Evolutionary conservation across 2,797 vertebrate species (phyloP).

Genomic region (Neosilurus hyrtlii): DNA sequence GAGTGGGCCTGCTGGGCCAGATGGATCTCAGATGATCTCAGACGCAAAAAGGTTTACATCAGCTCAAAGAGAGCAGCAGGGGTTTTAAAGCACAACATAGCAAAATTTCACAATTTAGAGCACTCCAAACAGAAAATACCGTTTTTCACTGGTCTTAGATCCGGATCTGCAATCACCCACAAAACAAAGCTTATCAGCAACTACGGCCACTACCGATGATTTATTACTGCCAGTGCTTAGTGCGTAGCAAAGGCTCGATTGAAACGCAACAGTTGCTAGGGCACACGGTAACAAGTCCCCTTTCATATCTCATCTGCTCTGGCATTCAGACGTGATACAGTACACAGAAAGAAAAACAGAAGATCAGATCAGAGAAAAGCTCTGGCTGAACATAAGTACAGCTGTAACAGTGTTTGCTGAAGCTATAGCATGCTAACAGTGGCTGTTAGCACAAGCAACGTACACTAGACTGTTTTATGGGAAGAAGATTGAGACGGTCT

Average conservation of each 20-base stretch:
- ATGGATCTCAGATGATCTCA: conserved; percentile 29
- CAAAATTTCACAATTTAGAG: not conserved
- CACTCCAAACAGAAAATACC: not conserved
- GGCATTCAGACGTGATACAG: not conserved
- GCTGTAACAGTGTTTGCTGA: conserved; percentile 16
- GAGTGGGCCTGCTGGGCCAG: conserved; percentile 27
- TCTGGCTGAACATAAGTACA: conserved; percentile 9
- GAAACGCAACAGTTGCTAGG: not conserved
- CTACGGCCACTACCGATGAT: not conserved
- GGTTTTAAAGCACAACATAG: conserved; percentile 21
- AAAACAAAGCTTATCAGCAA: conserved; percentile 27
- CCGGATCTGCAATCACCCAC: not conserved
- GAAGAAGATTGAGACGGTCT: conserved; percentile 12
- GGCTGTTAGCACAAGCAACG: not conserved
- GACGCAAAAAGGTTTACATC: conserved; percentile 6
- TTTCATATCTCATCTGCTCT: conserved; percentile 15
- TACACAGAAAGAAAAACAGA: not conserved
- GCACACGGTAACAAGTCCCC: not conserved
- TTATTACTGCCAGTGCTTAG: conserved; percentile 19
- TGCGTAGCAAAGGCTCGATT: conserved; percentile 9
- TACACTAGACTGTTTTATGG: conserved; percentile 47
- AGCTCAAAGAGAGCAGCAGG: conserved; percentile 2
- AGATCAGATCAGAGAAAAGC: conserved; percentile 18
- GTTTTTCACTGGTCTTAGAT: conserved; percentile 5
- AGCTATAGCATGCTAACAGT: conserved; percentile 13